Base-by-base conservation (phyloP, 2,113 vertebrate species). In the Salvelinus fontinalis region DNA sequence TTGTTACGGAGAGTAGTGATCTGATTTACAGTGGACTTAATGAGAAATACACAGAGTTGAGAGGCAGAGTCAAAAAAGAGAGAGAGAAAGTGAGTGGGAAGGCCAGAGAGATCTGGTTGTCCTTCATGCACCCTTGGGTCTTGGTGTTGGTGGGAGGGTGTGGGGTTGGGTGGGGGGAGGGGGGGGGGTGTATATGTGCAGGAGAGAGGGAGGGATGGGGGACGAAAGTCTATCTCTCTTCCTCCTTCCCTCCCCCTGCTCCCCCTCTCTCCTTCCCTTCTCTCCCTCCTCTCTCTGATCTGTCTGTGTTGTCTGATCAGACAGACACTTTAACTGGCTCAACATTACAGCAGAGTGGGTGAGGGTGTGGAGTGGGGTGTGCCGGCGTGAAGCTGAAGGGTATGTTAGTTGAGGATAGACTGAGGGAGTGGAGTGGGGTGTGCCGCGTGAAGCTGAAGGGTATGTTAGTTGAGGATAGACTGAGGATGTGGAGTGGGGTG, bases 101-200 rank as follows among this genome's bases (percentile, higher is more conserved):
- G 81, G 62, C 51, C 64, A 76, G 69, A 68, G 70, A 51, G 27
- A 75, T 59, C 65, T 75, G 62, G 29, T 76, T 79, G 87, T 87
- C 88, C 86, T 92, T 90, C 84, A 84, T 77, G 79, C 80, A 86
- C 71, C 85, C 85, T 88, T 90, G 84, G 83, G 77, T 85, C 27
- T 74, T 75, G 66, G 79, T 79, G 79, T 69, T 34, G 31, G 81
- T 77, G 82, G 86, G 72, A 72, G 3, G 31, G 24, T 24, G 24
- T 24, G 24, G 24, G 24, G 24, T 24, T 1, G 24, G 24, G 24
- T 24, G 24, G 24, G 24, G 24, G 4, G 1, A 5, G 34, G 81
- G 81, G 82, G 34, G 67, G 27, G 86, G 74, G 72, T 80, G 82
- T 83, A 71, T 75, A 78, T 73, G 74, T 77, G 67, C 68, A 77